These are phyloP conservation scores for Erythrocercus mccallii DNA, from an alignment of 2,113 vertebrate genomes.

Conservation along the genomic window DNA sequence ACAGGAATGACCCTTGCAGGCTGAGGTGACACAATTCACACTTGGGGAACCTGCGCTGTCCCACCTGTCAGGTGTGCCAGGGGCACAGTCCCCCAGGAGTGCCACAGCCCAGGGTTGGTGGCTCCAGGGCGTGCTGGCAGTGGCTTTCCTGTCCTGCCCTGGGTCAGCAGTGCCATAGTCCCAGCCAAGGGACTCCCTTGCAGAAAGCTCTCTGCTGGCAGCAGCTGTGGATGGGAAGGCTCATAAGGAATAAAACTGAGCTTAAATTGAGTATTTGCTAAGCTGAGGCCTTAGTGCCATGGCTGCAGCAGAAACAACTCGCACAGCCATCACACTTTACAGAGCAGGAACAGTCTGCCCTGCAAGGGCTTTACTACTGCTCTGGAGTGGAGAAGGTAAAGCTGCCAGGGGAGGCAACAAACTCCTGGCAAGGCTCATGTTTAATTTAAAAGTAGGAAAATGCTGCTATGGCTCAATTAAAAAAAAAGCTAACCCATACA, in stretches of 20 bases:
- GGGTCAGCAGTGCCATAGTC: background rate
- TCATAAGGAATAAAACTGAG: background rate
- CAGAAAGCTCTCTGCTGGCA: background rate
- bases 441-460: background rate
- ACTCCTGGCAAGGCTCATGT: background rate
- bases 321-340: background rate
- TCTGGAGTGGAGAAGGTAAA: background rate
- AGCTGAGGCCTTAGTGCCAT: background rate
- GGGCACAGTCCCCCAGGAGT: background rate
- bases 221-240: background rate
- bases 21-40: background rate
- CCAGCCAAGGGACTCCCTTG: background rate
- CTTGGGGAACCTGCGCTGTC: accelerated
- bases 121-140: background rate
- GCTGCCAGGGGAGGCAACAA: background rate
- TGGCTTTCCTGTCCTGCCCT: background rate
- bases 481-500: background rate
- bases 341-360: background rate
- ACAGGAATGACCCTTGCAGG: background rate
- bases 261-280: background rate
- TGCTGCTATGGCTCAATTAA: background rate
- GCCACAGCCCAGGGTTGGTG: background rate
- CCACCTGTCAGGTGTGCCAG: background rate
- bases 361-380: background rate
- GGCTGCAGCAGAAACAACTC: background rate